Evolutionary conservation across 2,797 vertebrate genomes (phyloP).

Genomic region (Cyprinella venusta): DNA sequence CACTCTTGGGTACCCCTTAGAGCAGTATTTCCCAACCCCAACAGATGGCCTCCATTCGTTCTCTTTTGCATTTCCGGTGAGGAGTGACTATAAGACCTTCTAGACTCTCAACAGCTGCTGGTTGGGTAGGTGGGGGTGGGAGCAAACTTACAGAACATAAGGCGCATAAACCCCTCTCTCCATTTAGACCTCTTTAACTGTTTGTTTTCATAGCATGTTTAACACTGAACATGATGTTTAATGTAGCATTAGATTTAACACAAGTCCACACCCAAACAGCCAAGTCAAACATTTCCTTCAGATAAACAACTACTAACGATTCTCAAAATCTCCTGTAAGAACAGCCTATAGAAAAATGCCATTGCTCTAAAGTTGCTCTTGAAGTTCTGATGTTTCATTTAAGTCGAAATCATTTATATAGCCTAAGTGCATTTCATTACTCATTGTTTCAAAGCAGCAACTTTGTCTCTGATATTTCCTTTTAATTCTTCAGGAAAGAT

Average conservation of each 20-base stretch:
- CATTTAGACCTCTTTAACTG: not conserved
- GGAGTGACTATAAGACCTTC: constrained; percentile 23
- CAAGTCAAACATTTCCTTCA: not conserved
- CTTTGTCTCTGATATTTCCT: not conserved
- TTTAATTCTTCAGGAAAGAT: not conserved
- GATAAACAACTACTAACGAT: not conserved
- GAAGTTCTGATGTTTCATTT: not conserved
- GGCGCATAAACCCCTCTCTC: not conserved
- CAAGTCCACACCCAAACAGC: constrained; percentile 5
- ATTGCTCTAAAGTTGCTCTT: not conserved
- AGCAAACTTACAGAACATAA: constrained; percentile 6
- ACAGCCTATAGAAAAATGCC: not conserved
- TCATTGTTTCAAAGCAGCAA: not conserved
- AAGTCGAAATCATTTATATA: not conserved
- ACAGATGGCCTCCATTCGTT: constrained; percentile 26
- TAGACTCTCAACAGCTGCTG: constrained; percentile 37
- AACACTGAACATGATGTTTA: not conserved
- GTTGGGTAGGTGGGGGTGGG: constrained; percentile 19
- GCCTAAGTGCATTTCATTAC: not conserved
- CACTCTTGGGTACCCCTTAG: not conserved
- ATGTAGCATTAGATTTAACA: not conserved
- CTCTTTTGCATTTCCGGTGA: constrained; percentile 16
- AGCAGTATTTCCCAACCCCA: constrained; percentile 2
- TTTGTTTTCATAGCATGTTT: constrained; percentile 9
- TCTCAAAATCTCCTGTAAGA: not conserved